Evolutionary conservation across 1,140 invertebrate genomes (phyloP).

Genomic region (Micrasema longulum): DNA sequence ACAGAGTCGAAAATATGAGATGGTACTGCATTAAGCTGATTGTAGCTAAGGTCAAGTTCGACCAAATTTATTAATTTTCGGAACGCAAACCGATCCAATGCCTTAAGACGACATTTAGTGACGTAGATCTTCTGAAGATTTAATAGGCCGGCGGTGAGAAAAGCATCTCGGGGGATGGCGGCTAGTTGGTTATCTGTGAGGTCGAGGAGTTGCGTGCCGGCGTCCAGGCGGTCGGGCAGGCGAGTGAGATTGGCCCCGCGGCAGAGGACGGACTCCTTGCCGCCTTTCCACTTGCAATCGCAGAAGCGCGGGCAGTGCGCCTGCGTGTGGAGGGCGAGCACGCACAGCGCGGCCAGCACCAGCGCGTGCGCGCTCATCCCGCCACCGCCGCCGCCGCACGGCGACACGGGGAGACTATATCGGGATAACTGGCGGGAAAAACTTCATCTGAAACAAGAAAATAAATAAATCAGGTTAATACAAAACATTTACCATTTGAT

Average conservation of each 20-base stretch:
- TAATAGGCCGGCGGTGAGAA: constrained; percentile 76
- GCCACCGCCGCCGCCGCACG: constrained; percentile 43
- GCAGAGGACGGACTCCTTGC: constrained; percentile 85
- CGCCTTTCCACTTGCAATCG: constrained; percentile 88
- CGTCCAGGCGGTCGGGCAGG: constrained; percentile 77
- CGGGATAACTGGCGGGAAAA: not conserved
- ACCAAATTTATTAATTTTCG: constrained; percentile 79
- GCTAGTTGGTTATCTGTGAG: constrained; percentile 78
- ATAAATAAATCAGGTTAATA: not conserved
- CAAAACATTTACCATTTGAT: not conserved
- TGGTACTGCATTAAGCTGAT: constrained; percentile 75
- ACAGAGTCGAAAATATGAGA: constrained; percentile 77
- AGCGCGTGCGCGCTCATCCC: constrained; percentile 48
- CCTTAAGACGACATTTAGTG: constrained; percentile 72
- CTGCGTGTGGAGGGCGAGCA: constrained; percentile 48
- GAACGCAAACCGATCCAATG: constrained; percentile 75
- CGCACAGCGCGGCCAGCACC: constrained; percentile 49
- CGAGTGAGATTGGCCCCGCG: constrained; percentile 76
- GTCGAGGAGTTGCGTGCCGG: constrained; percentile 83
- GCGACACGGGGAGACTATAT: constrained; percentile 6
- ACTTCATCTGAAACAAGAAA: constrained; percentile 43
- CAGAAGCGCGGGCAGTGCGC: constrained; percentile 78
- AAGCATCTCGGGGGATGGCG: constrained; percentile 76
- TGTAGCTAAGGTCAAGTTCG: constrained; percentile 83
- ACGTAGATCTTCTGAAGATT: constrained; percentile 85